These are phyloP conservation scores for Lithophane leautieri DNA, from an alignment of 2,888 invertebrate genomes.

Conservation along the genomic window DNA sequence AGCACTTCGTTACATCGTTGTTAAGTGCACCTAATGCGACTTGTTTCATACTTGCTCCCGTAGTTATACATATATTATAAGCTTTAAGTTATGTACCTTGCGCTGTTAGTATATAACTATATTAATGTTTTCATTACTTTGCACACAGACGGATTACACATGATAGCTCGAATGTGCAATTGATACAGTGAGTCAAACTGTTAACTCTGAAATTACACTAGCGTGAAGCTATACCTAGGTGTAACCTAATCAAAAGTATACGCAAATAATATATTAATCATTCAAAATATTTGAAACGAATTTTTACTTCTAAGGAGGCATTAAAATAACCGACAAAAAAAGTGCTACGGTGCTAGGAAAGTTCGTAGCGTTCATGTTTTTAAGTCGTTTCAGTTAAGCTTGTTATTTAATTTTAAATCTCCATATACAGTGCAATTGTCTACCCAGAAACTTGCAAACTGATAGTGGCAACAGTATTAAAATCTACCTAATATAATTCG, in stretches of 20 bases:
- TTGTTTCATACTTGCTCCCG: constrained; percentile 51
- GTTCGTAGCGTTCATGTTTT: constrained; percentile 5
- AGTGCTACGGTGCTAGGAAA: background rate
- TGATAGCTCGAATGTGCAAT: background rate
- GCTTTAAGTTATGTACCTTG: constrained; percentile 30
- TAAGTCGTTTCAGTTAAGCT: background rate
- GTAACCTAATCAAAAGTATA: background rate
- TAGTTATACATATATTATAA: constrained; percentile 38
- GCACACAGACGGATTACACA: background rate
- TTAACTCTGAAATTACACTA: background rate
- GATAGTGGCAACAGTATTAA: constrained; percentile 22
- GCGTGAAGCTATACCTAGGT: background rate
- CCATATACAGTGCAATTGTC: background rate
- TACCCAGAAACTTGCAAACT: constrained; percentile 18
- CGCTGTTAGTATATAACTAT: background rate
- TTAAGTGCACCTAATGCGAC: constrained; percentile 64
- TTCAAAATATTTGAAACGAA: background rate
- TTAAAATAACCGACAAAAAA: background rate
- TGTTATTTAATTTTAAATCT: background rate
- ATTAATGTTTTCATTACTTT: background rate
- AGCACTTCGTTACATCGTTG: constrained; percentile 61
- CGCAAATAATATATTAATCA: background rate
- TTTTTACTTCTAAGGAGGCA: background rate
- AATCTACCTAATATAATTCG: constrained; percentile 41
- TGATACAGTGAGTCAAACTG: background rate